Base-by-base conservation (phyloP, 2,113 vertebrate species). In the Tyto alba region DNA sequence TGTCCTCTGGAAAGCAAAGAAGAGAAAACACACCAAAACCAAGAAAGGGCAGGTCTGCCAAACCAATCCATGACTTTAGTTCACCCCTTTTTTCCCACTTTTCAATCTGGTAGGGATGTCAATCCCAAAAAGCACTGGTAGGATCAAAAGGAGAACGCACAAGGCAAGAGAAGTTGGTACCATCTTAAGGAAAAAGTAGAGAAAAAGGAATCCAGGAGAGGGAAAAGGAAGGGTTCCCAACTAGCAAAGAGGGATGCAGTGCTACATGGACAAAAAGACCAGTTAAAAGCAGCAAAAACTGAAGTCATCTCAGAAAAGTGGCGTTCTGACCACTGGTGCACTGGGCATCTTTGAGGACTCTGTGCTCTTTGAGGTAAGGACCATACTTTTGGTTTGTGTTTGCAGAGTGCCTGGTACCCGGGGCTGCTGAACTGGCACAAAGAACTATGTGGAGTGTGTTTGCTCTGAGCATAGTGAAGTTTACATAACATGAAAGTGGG, bases 241-340 rank as follows among this genome's bases (percentile, higher is more conserved):
- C 36, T 45, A 26, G 72, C 73, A 64, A 78, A 84, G 47, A 62
- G 73, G 69, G 66, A 69, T 6, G 48, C 52, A 40, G 36, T 3
- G 47, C 26, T 79, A 76, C 57, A 22, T n/a, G 43, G 72, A 94
- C 83, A 93, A 55, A 88, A 84, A 53, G 66, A 59, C 75, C 89
- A 88, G 91, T 34, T 88, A 97, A 96, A 94, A 95, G 88, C 92
- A 93, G 95, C 87, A 87, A 69, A 48, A 85, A 32, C 20, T 38
- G 26, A 48, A 47, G n/a, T 5, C 12, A 23, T 19, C 25, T 67
- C 30, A 32, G 43, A 22, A 75, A 78, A 71, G 4, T 19, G 32
- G 38, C 21, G 32, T n/a, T 63, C n/a, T 50, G 50, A 75, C 22
- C 87, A 50, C 16, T 0, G 9, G 16, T 52, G 63, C 19, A 67